phyloP scores from a whole-genome alignment of 2,888 invertebrate species.

The Zygogramma bicolorata region DNA sequence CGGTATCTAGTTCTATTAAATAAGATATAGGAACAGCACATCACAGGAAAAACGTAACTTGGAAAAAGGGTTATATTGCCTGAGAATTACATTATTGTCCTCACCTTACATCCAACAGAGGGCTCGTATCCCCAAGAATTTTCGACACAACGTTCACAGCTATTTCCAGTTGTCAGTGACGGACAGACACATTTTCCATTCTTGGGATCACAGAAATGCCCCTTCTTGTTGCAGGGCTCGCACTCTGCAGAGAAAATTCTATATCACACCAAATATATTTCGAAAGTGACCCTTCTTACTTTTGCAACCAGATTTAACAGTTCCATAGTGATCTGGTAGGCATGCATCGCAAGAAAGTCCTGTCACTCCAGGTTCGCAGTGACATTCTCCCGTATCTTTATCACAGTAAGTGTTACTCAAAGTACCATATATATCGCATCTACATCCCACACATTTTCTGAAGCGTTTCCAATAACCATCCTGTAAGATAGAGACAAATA shows the following conservation, averaged over 20 bases:
- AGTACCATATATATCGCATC: constrained; percentile 81
- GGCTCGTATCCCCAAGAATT: constrained; percentile 86
- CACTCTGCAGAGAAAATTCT: constrained; percentile 77
- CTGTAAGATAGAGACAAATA: constrained; percentile 60
- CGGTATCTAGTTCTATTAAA: too few species aligned
- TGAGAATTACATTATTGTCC: too few species aligned
- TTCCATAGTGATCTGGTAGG: constrained; percentile 82
- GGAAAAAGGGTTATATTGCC: constrained; percentile 19
- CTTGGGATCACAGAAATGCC: constrained; percentile 89
- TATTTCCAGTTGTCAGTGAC: constrained; percentile 83
- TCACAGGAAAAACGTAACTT: too few species aligned
- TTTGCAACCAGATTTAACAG: constrained; percentile 81
- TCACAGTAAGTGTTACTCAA: constrained; percentile 76
- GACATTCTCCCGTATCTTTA: constrained; percentile 80
- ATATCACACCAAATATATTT: background rate
- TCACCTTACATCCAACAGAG: constrained; percentile 82
- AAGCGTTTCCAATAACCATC: constrained; percentile 84
- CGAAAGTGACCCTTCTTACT: constrained; percentile 71
- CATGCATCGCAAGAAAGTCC: constrained; percentile 82
- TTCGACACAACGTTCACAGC: constrained; percentile 84
- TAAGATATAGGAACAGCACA: too few species aligned
- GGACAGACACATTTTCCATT: constrained; percentile 96
- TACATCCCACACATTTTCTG: constrained; percentile 86
- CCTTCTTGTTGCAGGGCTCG: constrained; percentile 81
- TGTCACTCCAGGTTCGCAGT: constrained; percentile 81